Conservation (phyloP, 2,797 vertebrate genomes). For the Cuculus canorus region DNA sequence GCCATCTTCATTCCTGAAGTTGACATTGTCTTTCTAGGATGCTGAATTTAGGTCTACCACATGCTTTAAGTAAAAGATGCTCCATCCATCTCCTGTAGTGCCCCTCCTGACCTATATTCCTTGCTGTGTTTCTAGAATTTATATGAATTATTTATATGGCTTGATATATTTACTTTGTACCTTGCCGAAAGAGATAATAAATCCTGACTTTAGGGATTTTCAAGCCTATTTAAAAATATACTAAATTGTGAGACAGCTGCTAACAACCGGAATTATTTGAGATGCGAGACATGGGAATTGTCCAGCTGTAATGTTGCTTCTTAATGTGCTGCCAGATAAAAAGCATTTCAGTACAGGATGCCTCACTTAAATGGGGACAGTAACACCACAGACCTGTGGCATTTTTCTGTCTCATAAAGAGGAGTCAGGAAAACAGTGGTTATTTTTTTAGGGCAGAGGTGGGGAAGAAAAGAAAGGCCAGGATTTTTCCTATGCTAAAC, state of each 20-base stretch:
- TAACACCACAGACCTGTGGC: not conserved
- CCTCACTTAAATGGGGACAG: not conserved
- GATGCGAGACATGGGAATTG: not conserved
- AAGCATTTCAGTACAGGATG: not conserved
- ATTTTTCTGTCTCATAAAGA: not conserved
- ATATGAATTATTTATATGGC: conserved; percentile 36
- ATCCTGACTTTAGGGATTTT: conserved; percentile 23
- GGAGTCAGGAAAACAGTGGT: not conserved
- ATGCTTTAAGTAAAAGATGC: not conserved
- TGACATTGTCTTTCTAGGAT: not conserved
- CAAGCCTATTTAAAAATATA: conserved; percentile 25
- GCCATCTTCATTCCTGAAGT: not conserved
- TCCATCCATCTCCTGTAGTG: not conserved
- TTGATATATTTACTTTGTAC: not conserved
- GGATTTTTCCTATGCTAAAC: not conserved
- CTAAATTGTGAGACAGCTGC: not conserved
- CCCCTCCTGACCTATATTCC: conserved; percentile 24
- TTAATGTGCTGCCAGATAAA: not conserved
- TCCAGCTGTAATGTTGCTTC: not conserved
- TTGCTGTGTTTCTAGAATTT: not conserved
- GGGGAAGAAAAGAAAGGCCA: not conserved
- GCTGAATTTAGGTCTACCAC: not conserved
- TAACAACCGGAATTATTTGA: not conserved
- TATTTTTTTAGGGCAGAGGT: not conserved
- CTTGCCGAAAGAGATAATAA: conserved; percentile 15